phyloP scores from a whole-genome alignment of 1,140 invertebrate species.

The Drosophila rufa region DNA sequence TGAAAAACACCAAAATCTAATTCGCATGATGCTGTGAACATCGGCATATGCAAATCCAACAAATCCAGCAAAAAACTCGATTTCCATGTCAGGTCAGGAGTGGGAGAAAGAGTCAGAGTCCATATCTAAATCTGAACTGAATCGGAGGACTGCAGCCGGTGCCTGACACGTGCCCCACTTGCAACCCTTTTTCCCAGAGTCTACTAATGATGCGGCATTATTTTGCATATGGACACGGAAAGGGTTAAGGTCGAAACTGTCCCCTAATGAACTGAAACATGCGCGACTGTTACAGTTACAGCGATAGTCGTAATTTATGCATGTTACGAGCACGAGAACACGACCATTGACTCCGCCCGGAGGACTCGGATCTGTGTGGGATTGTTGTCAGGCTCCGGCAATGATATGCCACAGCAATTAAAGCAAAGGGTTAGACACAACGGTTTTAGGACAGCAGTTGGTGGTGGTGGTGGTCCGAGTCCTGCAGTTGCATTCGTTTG shows the following conservation, averaged over 20 bases:
- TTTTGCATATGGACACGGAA: slow-evolving; percentile 69
- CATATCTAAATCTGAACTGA: slow-evolving; percentile 12
- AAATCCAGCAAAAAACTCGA: slow-evolving; percentile 35
- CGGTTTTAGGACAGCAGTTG: not conserved
- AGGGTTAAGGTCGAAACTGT: slow-evolving; percentile 60
- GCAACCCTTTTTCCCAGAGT: slow-evolving; percentile 67
- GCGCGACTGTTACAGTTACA: slow-evolving; percentile 64
- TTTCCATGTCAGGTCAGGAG: slow-evolving; percentile 7
- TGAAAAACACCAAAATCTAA: slow-evolving; percentile 50
- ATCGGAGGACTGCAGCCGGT: slow-evolving; percentile 32
- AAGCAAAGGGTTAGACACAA: slow-evolving; percentile 59
- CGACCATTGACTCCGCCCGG: slow-evolving; percentile 66
- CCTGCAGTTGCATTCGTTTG: slow-evolving; percentile 21
- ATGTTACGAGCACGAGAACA: slow-evolving; percentile 38
- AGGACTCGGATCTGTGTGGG: slow-evolving; percentile 7
- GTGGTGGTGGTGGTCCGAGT: slow-evolving; percentile 5
- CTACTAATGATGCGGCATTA: slow-evolving; percentile 79
- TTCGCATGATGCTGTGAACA: slow-evolving; percentile 61
- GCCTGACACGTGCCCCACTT: slow-evolving; percentile 66
- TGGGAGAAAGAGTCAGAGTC: slow-evolving; percentile 12
- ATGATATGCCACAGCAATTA: slow-evolving; percentile 50
- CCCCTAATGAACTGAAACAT: slow-evolving; percentile 76
- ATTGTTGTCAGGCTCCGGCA: slow-evolving; percentile 32
- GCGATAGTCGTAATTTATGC: slow-evolving; percentile 66
- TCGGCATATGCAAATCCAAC: slow-evolving; percentile 67